Base-by-base conservation (phyloP, 2,888 invertebrate genomes). In the Pilophorus perplexus region DNA sequence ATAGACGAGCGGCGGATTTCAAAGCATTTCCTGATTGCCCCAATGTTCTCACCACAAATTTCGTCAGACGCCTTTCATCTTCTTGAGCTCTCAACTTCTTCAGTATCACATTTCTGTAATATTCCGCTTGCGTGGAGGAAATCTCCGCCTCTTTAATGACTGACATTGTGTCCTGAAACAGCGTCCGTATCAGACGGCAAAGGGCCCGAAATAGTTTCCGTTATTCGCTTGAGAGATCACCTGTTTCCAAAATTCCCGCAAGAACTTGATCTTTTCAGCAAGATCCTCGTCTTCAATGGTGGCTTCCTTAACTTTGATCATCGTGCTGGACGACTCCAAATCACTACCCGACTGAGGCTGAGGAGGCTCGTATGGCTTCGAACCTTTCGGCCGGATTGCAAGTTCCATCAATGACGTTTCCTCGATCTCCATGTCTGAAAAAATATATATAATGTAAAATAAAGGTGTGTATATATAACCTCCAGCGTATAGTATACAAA, bases 111-210 rank as follows among this genome's bases (percentile, higher is more conserved):
- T 37, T 38, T 18, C 38, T 55, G 38, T 18, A 55, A 12, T 12
- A 25, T 14, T 55, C 38, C n/a, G 55, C 55, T 20, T 55, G 22
- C 8, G 18, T 18, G 3, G 20, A 8, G 1, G 22, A 37, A 18
- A 1, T 6, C 23, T 55, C 55, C 10, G 55, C 55, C 10, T 55
- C 55, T 20, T 28, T 14, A 14, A 55, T 55, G 1, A 55, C 37
- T 37, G 55, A 38, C 55, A 55, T 55, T 10, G 55, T 55, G n/a
- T 38, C 38, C 52, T 52, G 52, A 28, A 48, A 48, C 4, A 18
- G 23, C 3, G 14, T 33, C 33, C 6, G 33, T n/a, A n/a, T n/a
- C n/a, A n/a, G n/a, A n/a, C n/a, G n/a, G n/a, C n/a, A n/a, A n/a
- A n/a, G n/a, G n/a, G n/a, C n/a, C n/a, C n/a, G n/a, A n/a, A n/a